Evolutionary conservation across 2,113 vertebrate species (phyloP).

Genomic region (Oncorhynchus nerka): DNA sequence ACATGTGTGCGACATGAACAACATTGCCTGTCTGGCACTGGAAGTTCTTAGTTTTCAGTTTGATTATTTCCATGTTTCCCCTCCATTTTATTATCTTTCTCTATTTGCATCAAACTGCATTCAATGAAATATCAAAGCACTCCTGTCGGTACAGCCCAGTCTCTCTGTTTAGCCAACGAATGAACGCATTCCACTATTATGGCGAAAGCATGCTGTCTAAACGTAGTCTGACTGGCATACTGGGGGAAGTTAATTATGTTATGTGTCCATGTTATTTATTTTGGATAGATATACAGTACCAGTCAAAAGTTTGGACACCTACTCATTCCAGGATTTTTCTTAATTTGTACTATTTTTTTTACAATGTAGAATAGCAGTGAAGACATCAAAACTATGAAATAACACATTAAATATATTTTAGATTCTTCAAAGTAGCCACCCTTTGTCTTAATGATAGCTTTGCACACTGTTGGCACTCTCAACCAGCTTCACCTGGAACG

Average conservation of each 20-base stretch:
- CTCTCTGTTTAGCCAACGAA: slow-evolving; percentile 79
- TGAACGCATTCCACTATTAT: slow-evolving; percentile 76
- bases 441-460: too few species aligned
- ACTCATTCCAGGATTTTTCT: too few species aligned
- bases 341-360: too few species aligned
- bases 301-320: too few species aligned
- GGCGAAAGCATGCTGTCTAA: slow-evolving; percentile 86
- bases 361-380: too few species aligned
- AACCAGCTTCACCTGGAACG: too few species aligned
- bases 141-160: slow-evolving; percentile 74
- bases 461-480: too few species aligned
- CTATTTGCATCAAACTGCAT: slow-evolving; percentile 61
- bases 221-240: slow-evolving; percentile 71
- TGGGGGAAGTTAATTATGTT: slow-evolving; percentile 81
- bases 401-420: too few species aligned
- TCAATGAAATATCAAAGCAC: slow-evolving; percentile 55
- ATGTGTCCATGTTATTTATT: slow-evolving; percentile 85
- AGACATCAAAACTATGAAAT: too few species aligned
- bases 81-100: slow-evolving; percentile 42
- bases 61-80: slow-evolving; percentile 46
- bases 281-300: slow-evolving; percentile 63
- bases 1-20: slow-evolving; percentile 64
- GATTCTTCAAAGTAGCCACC: too few species aligned
- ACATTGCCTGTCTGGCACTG: slow-evolving; percentile 81
- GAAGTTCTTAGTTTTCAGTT: slow-evolving; percentile 71